Percentiles rank a stretch among this genome's conserved stretches.
phyloP scores from a whole-genome alignment of 2,888 invertebrate genomes.

The Craniophora ligustri region DNA sequence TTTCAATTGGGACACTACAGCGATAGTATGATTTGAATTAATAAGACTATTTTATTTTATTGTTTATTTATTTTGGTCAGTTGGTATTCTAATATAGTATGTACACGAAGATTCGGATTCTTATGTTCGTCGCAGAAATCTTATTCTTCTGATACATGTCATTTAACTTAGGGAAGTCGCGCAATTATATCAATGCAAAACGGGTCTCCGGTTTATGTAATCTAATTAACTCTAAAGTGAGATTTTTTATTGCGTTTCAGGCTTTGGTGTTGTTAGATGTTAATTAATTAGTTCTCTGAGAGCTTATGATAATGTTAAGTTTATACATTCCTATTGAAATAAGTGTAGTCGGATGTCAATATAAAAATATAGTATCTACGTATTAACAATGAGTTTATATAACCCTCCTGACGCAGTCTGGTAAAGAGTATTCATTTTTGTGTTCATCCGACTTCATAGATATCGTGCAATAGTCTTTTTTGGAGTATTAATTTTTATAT shows the following conservation, averaged over 20 bases:
- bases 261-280: conserved; percentile 48
- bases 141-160: conserved; percentile 35
- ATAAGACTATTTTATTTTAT: neutral
- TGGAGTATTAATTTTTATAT: conserved; percentile 38
- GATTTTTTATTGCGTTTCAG: conserved; percentile 38
- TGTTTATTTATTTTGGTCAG: neutral
- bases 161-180: conserved; percentile 17
- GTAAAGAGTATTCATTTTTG: conserved; percentile 45
- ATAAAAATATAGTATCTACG: conserved; percentile 22
- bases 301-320: conserved; percentile 70
- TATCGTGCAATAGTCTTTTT: conserved; percentile 51
- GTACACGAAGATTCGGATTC: conserved; percentile 19
- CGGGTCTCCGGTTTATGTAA: conserved; percentile 25
- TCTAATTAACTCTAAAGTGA: conserved; percentile 23
- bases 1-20: conserved; percentile 3
- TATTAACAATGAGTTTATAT: too few species aligned
- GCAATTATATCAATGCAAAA: conserved; percentile 34
- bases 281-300: conserved; percentile 52
- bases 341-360: conserved; percentile 50
- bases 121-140: conserved; percentile 36
- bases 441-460: conserved; percentile 24
- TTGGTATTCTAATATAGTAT: conserved; percentile 3
- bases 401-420: too few species aligned
- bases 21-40: neutral
- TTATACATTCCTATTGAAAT: conserved; percentile 81